These are phyloP conservation scores for Hemichromis elongatus DNA, from an alignment of 2,113 vertebrate genomes.

Conservation along the genomic window DNA sequence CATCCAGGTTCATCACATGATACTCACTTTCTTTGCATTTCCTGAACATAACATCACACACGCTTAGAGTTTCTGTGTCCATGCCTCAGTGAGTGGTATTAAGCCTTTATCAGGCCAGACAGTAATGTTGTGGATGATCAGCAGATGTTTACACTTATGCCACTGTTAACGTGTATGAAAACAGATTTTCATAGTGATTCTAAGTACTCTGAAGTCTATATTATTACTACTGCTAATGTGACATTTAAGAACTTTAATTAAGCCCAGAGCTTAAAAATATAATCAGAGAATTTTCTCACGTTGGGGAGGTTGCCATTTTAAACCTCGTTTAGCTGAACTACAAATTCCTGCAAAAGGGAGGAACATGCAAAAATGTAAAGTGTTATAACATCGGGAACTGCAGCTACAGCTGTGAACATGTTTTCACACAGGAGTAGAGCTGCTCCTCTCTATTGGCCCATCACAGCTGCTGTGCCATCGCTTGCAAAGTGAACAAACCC, in stretches of 20 bases:
- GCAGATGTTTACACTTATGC: not conserved
- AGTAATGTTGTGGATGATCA: not conserved
- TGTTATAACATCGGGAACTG: not conserved
- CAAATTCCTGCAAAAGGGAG: not conserved
- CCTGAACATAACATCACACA: not conserved
- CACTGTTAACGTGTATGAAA: not conserved
- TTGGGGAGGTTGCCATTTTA: not conserved
- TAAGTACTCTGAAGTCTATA: too few species aligned
- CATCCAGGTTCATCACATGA: not conserved
- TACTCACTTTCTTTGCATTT: not conserved
- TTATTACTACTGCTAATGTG: not conserved
- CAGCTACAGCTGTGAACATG: not conserved
- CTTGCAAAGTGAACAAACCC: not conserved
- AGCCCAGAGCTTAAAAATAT: not conserved
- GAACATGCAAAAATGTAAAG: not conserved
- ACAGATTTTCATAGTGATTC: too few species aligned
- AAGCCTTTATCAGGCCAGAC: not conserved
- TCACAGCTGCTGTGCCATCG: too few species aligned
- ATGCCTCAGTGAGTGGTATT: not conserved
- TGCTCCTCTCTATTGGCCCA: not conserved
- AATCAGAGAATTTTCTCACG: not conserved
- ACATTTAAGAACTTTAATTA: not conserved
- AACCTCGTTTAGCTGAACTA: not conserved
- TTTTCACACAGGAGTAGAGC: not conserved
- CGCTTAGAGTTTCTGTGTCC: not conserved